Conservation (phyloP, 2,797 vertebrate genomes). For the Thamnophis elegans region DNA sequence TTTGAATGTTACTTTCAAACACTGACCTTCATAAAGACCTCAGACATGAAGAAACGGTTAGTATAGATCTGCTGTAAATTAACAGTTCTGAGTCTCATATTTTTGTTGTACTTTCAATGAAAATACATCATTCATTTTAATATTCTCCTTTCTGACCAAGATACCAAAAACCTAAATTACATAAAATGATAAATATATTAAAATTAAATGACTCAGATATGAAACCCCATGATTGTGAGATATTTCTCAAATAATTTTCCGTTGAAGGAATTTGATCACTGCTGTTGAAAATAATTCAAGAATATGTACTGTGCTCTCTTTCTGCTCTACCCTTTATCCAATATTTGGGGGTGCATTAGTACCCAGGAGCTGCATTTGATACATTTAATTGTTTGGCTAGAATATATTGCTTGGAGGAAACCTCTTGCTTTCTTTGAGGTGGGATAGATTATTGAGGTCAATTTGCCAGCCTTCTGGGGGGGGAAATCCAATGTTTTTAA, state of each 20-base stretch:
- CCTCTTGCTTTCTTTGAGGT: conserved; percentile 35
- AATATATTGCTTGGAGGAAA: conserved; percentile 43
- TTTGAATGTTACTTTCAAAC: not conserved
- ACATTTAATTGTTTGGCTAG: conserved; percentile 57
- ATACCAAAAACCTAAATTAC: not conserved
- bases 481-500: conserved; percentile 28
- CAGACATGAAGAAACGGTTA: not conserved
- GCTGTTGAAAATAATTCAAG: not conserved
- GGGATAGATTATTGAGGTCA: conserved; percentile 39
- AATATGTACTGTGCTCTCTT: not conserved
- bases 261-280: not conserved
- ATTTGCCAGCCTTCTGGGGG: conserved; percentile 31
- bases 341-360: not conserved
- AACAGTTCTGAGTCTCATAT: not conserved
- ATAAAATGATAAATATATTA: not conserved
- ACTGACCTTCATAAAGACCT: not conserved
- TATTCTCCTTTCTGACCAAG: not conserved
- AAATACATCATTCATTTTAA: not conserved
- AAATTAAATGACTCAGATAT: not conserved
- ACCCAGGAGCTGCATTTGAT: conserved; percentile 25
- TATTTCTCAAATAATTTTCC: not conserved
- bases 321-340: not conserved
- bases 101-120: not conserved
- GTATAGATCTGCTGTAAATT: not conserved
- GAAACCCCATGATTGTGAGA: not conserved